Evolutionary conservation across 2,113 vertebrate species (phyloP).

Genomic region (Oxygymnocypris stewartii): DNA sequence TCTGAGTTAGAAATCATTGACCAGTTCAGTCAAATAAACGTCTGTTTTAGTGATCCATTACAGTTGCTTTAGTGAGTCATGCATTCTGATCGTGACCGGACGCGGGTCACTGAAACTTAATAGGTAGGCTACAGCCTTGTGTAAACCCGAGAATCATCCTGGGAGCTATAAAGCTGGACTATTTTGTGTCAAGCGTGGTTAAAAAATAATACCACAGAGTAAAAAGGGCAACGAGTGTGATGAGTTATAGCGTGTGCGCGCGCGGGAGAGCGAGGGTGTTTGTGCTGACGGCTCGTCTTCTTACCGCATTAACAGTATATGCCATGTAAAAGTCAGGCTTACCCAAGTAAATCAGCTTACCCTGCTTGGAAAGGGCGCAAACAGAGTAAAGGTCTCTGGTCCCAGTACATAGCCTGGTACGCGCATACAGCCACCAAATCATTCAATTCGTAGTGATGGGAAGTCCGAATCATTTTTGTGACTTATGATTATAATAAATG

Average conservation of each 20-base stretch:
- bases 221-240: background rate
- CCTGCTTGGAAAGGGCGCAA: background rate
- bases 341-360: background rate
- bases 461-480: background rate
- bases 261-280: background rate
- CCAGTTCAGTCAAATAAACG: background rate
- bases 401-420: background rate
- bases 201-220: background rate
- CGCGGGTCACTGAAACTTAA: constrained; percentile 33
- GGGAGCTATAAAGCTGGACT: constrained; percentile 10
- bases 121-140: background rate
- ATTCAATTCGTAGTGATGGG: background rate
- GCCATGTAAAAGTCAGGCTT: constrained; percentile 11
- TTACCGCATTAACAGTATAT: constrained; percentile 4
- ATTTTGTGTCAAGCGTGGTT: background rate
- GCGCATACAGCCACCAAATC: background rate
- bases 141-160: background rate
- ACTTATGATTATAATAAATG: background rate
- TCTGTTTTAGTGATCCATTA: constrained; percentile 2
- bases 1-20: background rate
- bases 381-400: background rate
- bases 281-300: background rate
- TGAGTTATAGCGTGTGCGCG: background rate
- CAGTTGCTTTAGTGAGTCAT: constrained; percentile 16
- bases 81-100: constrained; percentile 20